Evolutionary conservation across 1,140 invertebrate genomes (phyloP), one percentile per base, ranked within the genome.

Genomic region (Hormaphis cornu): DNA sequence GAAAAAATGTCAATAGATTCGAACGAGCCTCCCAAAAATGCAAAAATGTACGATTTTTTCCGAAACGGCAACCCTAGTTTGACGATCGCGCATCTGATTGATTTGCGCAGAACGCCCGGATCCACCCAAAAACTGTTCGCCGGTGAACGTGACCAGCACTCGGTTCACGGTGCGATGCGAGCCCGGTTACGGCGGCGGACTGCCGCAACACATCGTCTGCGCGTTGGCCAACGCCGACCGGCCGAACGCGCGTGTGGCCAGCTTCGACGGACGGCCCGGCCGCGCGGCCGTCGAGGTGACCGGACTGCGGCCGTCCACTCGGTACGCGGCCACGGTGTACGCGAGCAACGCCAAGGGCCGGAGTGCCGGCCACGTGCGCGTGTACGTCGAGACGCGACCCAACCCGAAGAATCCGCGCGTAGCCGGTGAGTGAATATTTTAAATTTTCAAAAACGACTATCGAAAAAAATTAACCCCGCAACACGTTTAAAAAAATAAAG

Each of bases 301-400:
- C 2, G 53, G 85, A 46, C 81, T 88, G 18, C 66, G 71, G 18
- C 61, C 56, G 10, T 77, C 79, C 72, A 83, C 83, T 66, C 80
- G 84, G 35, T 82, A 90, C 28, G 82, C 83, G 59, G 85, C 91
- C 76, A 79, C 83, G 42, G 79, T 91, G 3, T 93, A 89, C 75
- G 87, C 91, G 0, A 84, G 87, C 35, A 95, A 95, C 78, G 85
- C 87, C 20, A 93, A 93, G 77, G 92, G 91, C 35, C 81, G 85
- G 28, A 92, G 90, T 72, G 63, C 22, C 6, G 56, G 59, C 28
- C 14, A 72, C 24, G 30, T 71, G 33, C 20, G 69, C 22, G 28
- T 71, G 66, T 44, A 61, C 54, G 37, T 66, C 6, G 66, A 69
- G n/a, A 37, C 72, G 30, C 44, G 53, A 18, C 58, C 54, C 14